These are phyloP conservation scores for Acrocephalus kingi DNA, from an alignment of 2,113 vertebrate species.

Conservation along the genomic window DNA sequence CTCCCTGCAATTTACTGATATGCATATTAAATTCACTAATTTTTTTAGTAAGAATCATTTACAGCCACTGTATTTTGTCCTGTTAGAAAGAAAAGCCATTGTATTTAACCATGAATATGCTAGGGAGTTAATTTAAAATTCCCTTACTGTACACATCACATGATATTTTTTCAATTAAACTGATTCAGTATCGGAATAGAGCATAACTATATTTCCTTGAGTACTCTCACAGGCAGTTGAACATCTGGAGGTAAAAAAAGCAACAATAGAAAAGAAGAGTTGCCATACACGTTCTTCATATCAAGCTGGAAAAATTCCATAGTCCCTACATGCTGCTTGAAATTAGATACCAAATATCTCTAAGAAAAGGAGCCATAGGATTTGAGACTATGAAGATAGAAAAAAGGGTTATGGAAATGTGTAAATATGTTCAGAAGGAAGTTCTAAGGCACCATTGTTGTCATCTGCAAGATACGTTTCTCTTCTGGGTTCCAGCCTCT, in stretches of 20 bases:
- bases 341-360: background rate
- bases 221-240: slow-evolving; percentile 47
- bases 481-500: slow-evolving; percentile 15
- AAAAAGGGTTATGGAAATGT: slow-evolving; percentile 1
- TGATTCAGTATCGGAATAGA: background rate
- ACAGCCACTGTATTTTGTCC: background rate
- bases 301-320: background rate
- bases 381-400: background rate
- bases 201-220: slow-evolving; percentile 8
- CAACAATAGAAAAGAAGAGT: background rate
- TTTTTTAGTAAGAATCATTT: background rate
- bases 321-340: background rate
- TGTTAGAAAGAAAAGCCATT: background rate
- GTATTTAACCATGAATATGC: background rate
- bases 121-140: slow-evolving; percentile 32
- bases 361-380: background rate
- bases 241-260: slow-evolving; percentile 52
- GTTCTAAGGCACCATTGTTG: background rate
- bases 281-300: background rate
- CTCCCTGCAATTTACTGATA: background rate
- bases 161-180: slow-evolving; percentile 54
- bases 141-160: slow-evolving; percentile 4
- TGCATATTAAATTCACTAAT: background rate
- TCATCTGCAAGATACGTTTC: background rate
- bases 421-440: background rate